Evolutionary conservation across 2,888 invertebrate genomes (phyloP).

Genomic region (Agrochola circellaris): DNA sequence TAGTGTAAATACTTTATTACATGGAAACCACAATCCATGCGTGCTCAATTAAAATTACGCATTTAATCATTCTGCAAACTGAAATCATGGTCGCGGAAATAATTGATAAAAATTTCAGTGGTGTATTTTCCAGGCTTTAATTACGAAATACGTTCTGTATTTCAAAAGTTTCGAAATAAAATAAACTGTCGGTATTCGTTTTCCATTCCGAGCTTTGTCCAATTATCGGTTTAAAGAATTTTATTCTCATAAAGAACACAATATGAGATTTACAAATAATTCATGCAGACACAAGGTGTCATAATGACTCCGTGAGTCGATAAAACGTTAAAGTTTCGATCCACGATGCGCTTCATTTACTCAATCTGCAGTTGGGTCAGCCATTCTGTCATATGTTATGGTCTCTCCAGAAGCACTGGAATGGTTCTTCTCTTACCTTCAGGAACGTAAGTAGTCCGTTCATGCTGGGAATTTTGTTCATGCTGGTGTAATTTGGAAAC

Average conservation of each 20-base stretch:
- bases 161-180: background rate
- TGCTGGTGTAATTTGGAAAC: too few species aligned
- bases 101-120: conserved; percentile 1
- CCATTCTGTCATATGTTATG: too few species aligned
- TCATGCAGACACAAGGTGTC: too few species aligned
- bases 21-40: background rate
- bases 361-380: too few species aligned
- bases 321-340: too few species aligned
- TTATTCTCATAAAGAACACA: too few species aligned
- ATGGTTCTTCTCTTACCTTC: too few species aligned
- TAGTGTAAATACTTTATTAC: background rate
- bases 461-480: too few species aligned
- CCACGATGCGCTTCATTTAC: too few species aligned
- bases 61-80: conserved; percentile 3
- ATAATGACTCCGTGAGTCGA: too few species aligned
- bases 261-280: background rate
- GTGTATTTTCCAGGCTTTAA: conserved; percentile 1
- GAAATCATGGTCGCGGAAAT: background rate
- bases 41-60: background rate
- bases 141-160: background rate
- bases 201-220: background rate
- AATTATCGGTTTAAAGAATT: background rate
- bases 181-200: background rate
- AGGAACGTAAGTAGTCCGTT: too few species aligned
- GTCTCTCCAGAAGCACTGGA: too few species aligned